Conservation (phyloP, 2,888 invertebrate genomes). For the Opisthograptis luteolata region DNA sequence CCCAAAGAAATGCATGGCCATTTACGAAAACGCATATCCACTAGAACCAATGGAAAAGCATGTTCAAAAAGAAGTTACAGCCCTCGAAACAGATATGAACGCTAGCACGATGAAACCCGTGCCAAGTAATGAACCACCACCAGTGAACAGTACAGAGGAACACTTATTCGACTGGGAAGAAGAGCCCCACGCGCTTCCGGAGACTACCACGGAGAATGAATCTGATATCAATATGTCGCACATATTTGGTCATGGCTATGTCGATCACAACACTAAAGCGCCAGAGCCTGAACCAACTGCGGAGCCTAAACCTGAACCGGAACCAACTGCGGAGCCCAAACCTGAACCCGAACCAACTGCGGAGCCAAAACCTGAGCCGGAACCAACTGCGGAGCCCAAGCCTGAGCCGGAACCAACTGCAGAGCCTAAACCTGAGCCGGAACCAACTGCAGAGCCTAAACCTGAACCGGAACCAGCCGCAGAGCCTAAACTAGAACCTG, state of each 20-base stretch:
- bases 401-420: slow-evolving; percentile 45
- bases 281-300: slow-evolving; percentile 39
- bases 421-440: slow-evolving; percentile 45
- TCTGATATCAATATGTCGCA: slow-evolving; percentile 61
- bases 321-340: slow-evolving; percentile 54
- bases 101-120: slow-evolving; percentile 51
- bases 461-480: slow-evolving; percentile 40
- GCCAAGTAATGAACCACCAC: slow-evolving; percentile 53
- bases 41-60: slow-evolving; percentile 35
- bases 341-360: slow-evolving; percentile 50
- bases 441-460: slow-evolving; percentile 40
- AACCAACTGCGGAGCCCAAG: slow-evolving; percentile 39
- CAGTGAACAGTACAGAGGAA: slow-evolving; percentile 42
- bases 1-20: slow-evolving; percentile 72
- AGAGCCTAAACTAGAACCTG: slow-evolving; percentile 42
- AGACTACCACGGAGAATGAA: slow-evolving; percentile 61
- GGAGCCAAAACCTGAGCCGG: slow-evolving; percentile 41
- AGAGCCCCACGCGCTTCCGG: slow-evolving; percentile 48
- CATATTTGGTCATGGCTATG: slow-evolving; percentile 56
- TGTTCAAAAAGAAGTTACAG: slow-evolving; percentile 45
- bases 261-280: slow-evolving; percentile 43
- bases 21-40: slow-evolving; percentile 51
- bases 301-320: slow-evolving; percentile 39
- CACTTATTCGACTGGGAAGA: slow-evolving; percentile 66
- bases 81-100: slow-evolving; percentile 49